Conservation (phyloP, 2,797 vertebrate genomes). For the Odontamblyopus lacepedii region DNA sequence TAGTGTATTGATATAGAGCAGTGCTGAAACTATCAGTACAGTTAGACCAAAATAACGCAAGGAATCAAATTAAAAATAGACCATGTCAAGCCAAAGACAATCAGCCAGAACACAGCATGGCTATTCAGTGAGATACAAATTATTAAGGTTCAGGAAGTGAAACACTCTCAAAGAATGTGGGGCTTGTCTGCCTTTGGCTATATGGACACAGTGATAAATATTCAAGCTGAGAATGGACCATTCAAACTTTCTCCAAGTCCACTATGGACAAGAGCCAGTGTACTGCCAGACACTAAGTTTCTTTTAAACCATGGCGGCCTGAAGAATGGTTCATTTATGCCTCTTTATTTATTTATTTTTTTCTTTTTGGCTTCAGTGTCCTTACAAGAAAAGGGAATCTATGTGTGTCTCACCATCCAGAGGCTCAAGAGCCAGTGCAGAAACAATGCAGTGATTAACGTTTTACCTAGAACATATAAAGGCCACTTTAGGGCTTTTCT, state of each 20-base stretch:
- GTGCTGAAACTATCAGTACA: too few relatives aligned
- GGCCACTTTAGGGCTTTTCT: too few relatives aligned
- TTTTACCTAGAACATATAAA: too few relatives aligned
- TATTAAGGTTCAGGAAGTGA: constrained; percentile 9
- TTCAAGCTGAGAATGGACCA: constrained; percentile 41
- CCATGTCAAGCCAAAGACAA: not conserved
- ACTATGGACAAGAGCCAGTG: constrained; percentile 18
- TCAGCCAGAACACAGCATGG: not conserved
- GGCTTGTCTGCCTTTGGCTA: constrained; percentile 45
- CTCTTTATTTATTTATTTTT: constrained; percentile 19
- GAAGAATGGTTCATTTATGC: constrained; percentile 35
- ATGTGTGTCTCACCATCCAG: too few relatives aligned
- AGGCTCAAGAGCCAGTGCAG: too few relatives aligned
- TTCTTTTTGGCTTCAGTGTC: not conserved
- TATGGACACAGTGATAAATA: constrained; percentile 35
- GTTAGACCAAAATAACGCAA: too few relatives aligned
- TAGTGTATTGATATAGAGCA: too few relatives aligned
- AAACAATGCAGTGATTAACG: too few relatives aligned
- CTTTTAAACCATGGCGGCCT: constrained; percentile 24
- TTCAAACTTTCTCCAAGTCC: constrained; percentile 45
- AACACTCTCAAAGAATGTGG: constrained; percentile 19
- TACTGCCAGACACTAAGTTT: constrained; percentile 25
- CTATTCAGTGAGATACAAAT: not conserved
- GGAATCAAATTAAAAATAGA: not conserved
- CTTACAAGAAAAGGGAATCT: too few relatives aligned